Evolutionary conservation across 2,797 vertebrate genomes (phyloP).

Genomic region (Muscicapa comitata): DNA sequence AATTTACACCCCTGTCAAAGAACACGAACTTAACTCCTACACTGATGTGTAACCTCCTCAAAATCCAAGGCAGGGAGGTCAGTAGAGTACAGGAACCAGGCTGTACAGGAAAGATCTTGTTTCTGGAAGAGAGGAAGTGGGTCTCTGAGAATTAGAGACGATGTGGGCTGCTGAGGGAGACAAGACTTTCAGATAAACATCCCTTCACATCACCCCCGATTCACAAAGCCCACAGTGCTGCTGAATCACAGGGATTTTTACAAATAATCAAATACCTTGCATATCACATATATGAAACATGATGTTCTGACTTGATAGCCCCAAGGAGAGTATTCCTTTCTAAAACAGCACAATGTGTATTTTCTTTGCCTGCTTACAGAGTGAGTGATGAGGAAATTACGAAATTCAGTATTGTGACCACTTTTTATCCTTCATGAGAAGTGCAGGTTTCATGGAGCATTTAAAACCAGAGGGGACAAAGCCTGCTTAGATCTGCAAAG

Average conservation of each 20-base stretch:
- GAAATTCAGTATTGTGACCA: not conserved
- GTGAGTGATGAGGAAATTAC: slow-evolving; percentile 29
- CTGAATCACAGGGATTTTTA: slow-evolving; percentile 31
- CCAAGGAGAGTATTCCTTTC: not conserved
- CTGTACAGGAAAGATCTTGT: not conserved
- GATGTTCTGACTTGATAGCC: not conserved
- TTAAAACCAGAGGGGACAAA: not conserved
- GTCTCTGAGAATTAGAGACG: not conserved
- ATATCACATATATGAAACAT: slow-evolving; percentile 3
- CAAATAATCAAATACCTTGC: slow-evolving; percentile 54
- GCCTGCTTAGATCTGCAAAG: not conserved
- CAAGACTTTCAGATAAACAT: slow-evolving; percentile 44
- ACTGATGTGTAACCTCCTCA: not conserved
- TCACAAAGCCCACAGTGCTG: not conserved
- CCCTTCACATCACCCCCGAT: slow-evolving; percentile 7
- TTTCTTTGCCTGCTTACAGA: slow-evolving; percentile 29
- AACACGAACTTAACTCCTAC: not conserved
- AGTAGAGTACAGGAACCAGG: not conserved
- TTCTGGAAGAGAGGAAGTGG: not conserved
- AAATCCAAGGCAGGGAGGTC: not conserved
- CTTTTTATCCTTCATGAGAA: not conserved
- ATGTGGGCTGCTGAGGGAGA: slow-evolving; percentile 30
- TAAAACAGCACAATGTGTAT: not conserved
- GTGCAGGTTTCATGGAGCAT: not conserved
- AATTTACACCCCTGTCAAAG: not conserved